Evolutionary conservation across 2,888 invertebrate genomes (phyloP), one percentile per base, ranked within the genome.

Genomic region (Dermolepida albohirtum): DNA sequence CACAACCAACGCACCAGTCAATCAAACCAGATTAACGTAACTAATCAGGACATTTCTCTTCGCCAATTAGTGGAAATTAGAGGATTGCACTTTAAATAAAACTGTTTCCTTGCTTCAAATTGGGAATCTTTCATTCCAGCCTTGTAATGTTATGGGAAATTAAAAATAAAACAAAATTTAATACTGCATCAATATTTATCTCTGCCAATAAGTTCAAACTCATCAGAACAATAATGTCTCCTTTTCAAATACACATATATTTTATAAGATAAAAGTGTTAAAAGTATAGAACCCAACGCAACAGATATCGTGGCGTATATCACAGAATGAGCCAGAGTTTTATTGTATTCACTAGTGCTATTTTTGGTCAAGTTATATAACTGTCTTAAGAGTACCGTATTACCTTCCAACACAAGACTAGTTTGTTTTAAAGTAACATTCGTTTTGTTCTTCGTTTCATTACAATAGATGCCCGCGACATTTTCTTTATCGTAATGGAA

Each of bases 391-490:
- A 75, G 16, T 43, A 55, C 63, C 11, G 64, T 69, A 16, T 74
- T 74, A 39, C 72, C 70, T 22, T 63, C 16, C 7, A 75, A 43
- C 5, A 64, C 63, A 34, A 59, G 65, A 12, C 62, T 66, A 17
- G 72, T 59, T 17, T 67, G 41, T 34, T 67, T 16, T 22, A 74
- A 57, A 5, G 71, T 51, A n/a, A 64, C 17, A n/a, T 64, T 70
- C 47, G 41, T 41, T 44, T 71, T 71, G 67, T 63, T 64, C 27
- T 70, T 67, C 16, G 70, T 67, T 67, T 76, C 75, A 50, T 72
- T 74, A 66, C 82, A 83, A 66, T 78, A 78, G 71, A 83, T 81
- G 5, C 82, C 82, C 7, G 77, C 81, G 7, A 83, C 78, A 70
- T 83, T 83, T 66, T 82, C 78, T 64, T 75, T 74, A 17, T 78